Evolutionary conservation across 1,140 invertebrate species (phyloP).

Genomic region (Drosophila melanogaster): Release_6_plus_ISO1_MT NT_037436.4:15855501-15856000

Average conservation of each 20-base stretch:
- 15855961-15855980: conserved; percentile 22
- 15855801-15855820: conserved; percentile 76
- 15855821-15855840: conserved; percentile 75
- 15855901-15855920: conserved; percentile 45
- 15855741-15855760: conserved; percentile 65
- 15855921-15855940: conserved; percentile 69
- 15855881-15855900: conserved; percentile 1
- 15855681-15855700: conserved; percentile 3
- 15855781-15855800: conserved; percentile 47
- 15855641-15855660: conserved; percentile 55
- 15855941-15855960: conserved; percentile 78
- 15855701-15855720: conserved; percentile 37
- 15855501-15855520: conserved; percentile 46
- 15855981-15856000: conserved; percentile 22
- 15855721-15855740: conserved; percentile 6
- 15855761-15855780: conserved; percentile 35
- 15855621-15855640: conserved; percentile 61
- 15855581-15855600: conserved; percentile 33
- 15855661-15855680: conserved; percentile 33
- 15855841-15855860: conserved; percentile 60
- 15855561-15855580: conserved; percentile 67
- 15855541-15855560: conserved; percentile 78
- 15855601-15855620: conserved; percentile 46
- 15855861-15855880: conserved; percentile 46
- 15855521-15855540: conserved; percentile 32